Evolutionary conservation across 2,797 vertebrate species (phyloP).

Genomic region (Leptoclinus maculatus): DNA sequence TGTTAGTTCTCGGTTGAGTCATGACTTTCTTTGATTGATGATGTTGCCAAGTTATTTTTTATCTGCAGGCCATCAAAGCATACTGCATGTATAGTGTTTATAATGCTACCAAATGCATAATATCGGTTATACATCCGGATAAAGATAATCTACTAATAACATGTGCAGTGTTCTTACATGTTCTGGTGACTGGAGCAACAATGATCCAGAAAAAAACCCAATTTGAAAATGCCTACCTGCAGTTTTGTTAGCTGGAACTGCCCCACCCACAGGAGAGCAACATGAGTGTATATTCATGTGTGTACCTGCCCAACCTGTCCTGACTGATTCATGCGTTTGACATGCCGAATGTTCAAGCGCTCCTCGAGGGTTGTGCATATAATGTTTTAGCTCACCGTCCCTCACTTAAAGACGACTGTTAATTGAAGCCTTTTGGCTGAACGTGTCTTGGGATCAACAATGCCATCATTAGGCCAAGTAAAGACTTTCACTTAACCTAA

Average conservation of each 20-base stretch:
- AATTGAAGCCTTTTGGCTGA: slow-evolving; percentile 11
- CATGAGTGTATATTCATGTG: slow-evolving; percentile 56
- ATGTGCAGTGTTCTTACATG: not conserved
- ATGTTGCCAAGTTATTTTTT: not conserved
- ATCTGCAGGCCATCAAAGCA: not conserved
- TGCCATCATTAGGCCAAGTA: not conserved
- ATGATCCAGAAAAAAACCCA: not conserved
- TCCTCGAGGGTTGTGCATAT: not conserved
- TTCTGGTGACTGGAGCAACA: slow-evolving; percentile 3
- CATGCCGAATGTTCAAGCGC: slow-evolving; percentile 29
- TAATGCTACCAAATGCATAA: not conserved
- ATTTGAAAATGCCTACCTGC: slow-evolving; percentile 11
- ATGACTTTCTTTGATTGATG: not conserved
- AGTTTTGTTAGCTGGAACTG: slow-evolving; percentile 39
- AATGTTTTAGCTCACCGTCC: slow-evolving; percentile 9
- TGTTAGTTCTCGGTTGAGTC: slow-evolving; percentile 1
- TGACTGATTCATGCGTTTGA: slow-evolving; percentile 49
- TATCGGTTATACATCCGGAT: not conserved
- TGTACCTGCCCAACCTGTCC: slow-evolving; percentile 73
- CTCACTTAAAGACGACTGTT: not conserved
- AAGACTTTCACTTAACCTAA: not conserved
- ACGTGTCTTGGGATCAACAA: not conserved
- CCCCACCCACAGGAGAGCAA: slow-evolving; percentile 64
- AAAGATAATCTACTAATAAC: not conserved
- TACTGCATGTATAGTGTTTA: slow-evolving; percentile 2